Evolutionary conservation across 2,888 invertebrate genomes (phyloP).

Genomic region (Oxyteleia sp.): DNA sequence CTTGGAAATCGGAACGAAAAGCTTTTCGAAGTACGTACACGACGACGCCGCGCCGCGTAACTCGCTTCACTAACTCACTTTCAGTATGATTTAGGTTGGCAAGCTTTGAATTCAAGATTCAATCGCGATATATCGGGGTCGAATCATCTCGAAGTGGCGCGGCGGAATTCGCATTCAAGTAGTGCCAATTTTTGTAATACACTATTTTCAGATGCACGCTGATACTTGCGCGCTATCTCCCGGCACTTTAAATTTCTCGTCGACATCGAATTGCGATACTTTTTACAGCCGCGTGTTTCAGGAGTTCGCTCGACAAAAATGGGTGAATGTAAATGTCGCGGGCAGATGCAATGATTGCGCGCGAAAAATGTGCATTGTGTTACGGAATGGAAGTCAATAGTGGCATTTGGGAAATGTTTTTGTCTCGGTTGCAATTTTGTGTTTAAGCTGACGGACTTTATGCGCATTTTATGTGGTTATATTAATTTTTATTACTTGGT

Average conservation of each 20-base stretch:
- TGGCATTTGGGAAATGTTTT: too few relatives aligned
- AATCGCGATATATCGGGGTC: conserved; percentile 59
- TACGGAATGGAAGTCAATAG: too few relatives aligned
- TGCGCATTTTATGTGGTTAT: too few relatives aligned
- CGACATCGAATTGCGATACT: conserved; percentile 6
- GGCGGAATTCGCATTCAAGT: conserved; percentile 21
- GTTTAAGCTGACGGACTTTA: too few relatives aligned
- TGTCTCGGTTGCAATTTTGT: too few relatives aligned
- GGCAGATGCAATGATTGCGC: conserved; percentile 3
- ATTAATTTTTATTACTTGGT: too few relatives aligned
- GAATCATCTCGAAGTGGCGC: conserved; percentile 53
- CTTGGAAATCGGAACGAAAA: conserved; percentile 71
- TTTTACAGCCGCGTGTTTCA: conserved; percentile 9
- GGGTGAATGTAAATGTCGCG: conserved; percentile 1
- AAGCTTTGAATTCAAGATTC: conserved; percentile 68
- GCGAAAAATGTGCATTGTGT: too few relatives aligned
- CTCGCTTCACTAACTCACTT: conserved; percentile 77
- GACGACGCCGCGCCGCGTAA: conserved; percentile 48
- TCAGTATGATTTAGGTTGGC: conserved; percentile 72
- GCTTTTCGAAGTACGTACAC: conserved; percentile 50
- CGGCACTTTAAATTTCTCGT: conserved; percentile 3
- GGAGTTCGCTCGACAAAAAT: not conserved
- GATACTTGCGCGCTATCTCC: conserved; percentile 1
- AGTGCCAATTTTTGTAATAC: conserved; percentile 39
- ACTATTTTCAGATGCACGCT: conserved; percentile 23